Conservation (phyloP, 2,888 invertebrate species). For the Ethmia dodecea region DNA sequence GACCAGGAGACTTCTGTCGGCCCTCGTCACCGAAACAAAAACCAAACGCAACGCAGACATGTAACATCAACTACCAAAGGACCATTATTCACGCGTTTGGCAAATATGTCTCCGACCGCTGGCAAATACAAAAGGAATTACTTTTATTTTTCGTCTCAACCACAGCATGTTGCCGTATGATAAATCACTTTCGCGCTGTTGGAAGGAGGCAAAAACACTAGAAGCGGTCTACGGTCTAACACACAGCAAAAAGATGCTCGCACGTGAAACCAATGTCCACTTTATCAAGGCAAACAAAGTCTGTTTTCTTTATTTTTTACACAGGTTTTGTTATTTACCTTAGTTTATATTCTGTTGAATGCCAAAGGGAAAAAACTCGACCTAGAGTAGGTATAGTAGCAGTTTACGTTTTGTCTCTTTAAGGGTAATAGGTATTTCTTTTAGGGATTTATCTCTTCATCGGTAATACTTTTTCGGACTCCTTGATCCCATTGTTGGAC, state of each 20-base stretch:
- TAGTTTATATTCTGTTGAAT: too few species aligned
- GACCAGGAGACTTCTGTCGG: conserved; percentile 10
- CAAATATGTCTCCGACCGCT: conserved; percentile 55
- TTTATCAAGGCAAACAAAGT: conserved; percentile 39
- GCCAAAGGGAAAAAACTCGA: too few species aligned
- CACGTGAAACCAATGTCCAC: conserved; percentile 43
- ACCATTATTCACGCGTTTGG: conserved; percentile 66
- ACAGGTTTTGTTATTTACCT: too few species aligned
- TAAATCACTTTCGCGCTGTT: conserved; percentile 65
- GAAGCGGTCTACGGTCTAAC: conserved; percentile 42
- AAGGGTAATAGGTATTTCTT: too few species aligned
- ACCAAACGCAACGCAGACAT: conserved; percentile 22
- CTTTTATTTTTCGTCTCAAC: conserved; percentile 68
- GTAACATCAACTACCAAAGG: conserved; percentile 29
- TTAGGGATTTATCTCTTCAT: too few species aligned
- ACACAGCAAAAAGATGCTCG: conserved; percentile 50
- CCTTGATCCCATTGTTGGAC: too few species aligned
- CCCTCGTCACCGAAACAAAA: conserved; percentile 28
- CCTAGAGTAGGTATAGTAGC: too few species aligned
- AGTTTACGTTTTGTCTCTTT: too few species aligned
- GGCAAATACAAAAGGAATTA: conserved; percentile 68
- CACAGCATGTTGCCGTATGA: conserved; percentile 70
- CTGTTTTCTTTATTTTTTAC: conserved; percentile 8
- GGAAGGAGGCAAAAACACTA: conserved; percentile 53
- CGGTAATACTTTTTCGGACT: too few species aligned